phyloP scores from a whole-genome alignment of 2,113 vertebrate genomes.

The Thymallus thymallus region DNA sequence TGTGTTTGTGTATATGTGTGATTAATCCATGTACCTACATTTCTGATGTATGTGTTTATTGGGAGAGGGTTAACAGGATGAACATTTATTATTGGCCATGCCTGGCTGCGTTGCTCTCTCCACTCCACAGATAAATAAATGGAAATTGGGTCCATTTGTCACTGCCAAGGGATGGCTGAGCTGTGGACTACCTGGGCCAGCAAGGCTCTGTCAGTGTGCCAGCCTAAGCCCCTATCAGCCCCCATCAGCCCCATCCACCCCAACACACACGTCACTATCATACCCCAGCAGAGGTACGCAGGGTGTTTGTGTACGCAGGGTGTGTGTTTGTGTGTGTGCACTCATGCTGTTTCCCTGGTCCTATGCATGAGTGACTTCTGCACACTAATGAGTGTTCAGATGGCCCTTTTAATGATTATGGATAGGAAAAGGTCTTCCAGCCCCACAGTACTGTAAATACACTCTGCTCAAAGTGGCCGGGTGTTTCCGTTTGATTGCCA shows the following conservation, averaged over 20 bases:
- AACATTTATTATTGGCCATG: conserved; percentile 65
- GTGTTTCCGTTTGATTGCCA: no score
- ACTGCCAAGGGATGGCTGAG: conserved; percentile 37
- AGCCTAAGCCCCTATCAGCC: conserved; percentile 35
- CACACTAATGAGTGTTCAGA: conserved; percentile 1
- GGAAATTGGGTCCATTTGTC: conserved; percentile 68
- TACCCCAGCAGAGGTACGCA: background rate
- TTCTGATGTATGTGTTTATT: conserved; percentile 60
- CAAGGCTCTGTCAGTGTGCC: conserved; percentile 50
- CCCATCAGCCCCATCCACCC: conserved; percentile 18
- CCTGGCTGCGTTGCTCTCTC: conserved; percentile 52
- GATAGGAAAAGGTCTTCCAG: background rate
- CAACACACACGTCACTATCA: background rate
- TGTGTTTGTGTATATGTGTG: conserved; percentile 8
- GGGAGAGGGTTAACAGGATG: conserved; percentile 59
- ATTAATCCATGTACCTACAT: conserved; percentile 36
- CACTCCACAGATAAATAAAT: conserved; percentile 63
- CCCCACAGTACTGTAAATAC: no score
- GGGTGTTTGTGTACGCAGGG: background rate
- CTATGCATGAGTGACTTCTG: background rate
- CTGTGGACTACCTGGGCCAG: conserved; percentile 45
- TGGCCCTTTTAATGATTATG: background rate
- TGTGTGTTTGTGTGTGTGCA: conserved; percentile 4
- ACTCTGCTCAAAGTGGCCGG: no score
- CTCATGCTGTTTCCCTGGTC: background rate